Percentiles rank a stretch among this genome's conserved stretches.
Conservation (phyloP, 2,113 vertebrate species). For the Phalacrocorax pelagicus region DNA sequence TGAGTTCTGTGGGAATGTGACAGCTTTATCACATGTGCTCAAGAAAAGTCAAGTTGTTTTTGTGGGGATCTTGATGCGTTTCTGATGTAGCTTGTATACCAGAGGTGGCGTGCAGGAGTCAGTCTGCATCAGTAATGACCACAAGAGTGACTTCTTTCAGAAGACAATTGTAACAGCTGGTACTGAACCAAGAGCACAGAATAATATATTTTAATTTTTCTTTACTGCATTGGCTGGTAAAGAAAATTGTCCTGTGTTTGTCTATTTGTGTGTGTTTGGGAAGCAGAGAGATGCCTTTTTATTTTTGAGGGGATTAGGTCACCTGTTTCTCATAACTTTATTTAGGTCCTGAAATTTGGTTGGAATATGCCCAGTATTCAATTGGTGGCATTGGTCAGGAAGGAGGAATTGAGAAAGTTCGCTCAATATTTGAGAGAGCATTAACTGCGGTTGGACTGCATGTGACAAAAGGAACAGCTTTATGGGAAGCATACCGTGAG, state of each 20-base stretch:
- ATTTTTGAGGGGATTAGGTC: not conserved
- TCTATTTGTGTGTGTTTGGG: accelerated
- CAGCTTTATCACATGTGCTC: not conserved
- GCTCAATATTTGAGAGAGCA: constrained; percentile 88
- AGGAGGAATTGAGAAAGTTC: constrained; percentile 89
- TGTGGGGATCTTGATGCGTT: not conserved
- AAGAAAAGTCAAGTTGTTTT: not conserved
- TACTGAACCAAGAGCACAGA: not conserved
- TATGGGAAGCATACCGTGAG: constrained; percentile 96
- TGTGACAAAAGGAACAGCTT: constrained; percentile 87
- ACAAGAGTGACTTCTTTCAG: not conserved
- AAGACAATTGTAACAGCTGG: not conserved
- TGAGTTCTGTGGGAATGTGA: not conserved
- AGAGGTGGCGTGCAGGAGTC: not conserved
- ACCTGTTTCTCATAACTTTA: not conserved
- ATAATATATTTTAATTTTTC: not conserved
- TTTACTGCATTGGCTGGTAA: accelerated
- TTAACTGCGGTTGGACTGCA: constrained; percentile 91
- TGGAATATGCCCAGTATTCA: constrained; percentile 96
- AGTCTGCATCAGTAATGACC: too few relatives aligned
- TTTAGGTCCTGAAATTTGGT: constrained; percentile 95
- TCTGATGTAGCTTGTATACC: not conserved
- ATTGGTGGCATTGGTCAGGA: constrained; percentile 92
- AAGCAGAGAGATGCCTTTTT: not conserved
- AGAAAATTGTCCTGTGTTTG: accelerated